Percentiles rank a stretch among this genome's conserved stretches.
Evolutionary conservation across 2,113 vertebrate species (phyloP).

Genomic region (Mola mola): DNA sequence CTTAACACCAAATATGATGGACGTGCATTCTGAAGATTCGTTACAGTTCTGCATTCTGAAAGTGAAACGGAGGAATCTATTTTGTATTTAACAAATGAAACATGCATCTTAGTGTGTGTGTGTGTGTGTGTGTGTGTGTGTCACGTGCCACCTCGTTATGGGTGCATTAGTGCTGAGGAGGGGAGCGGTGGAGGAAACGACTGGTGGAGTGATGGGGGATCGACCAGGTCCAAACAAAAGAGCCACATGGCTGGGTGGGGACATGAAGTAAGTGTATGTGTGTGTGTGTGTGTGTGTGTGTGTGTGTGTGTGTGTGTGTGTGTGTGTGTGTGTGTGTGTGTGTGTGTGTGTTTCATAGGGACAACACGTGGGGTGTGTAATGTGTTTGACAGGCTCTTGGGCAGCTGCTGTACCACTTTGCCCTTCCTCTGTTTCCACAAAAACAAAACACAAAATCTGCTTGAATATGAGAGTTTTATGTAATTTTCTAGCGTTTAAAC

Average conservation of each 20-base stretch:
- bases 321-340: neutral
- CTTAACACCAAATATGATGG: too few species aligned
- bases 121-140: neutral
- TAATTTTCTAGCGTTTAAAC: too few species aligned
- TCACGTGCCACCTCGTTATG: neutral
- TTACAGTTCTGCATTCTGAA: too few species aligned
- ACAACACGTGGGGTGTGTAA: constrained; percentile 52
- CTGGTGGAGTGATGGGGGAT: constrained; percentile 20
- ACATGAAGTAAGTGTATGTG: constrained; percentile 17
- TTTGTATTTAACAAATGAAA: too few species aligned
- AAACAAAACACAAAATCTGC: too few species aligned
- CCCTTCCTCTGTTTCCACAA: constrained; percentile 25
- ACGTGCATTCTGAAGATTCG: too few species aligned
- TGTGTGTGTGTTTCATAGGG: constrained; percentile 16
- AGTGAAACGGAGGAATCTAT: too few species aligned
- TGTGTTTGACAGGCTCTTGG: constrained; percentile 26
- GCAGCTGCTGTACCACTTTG: constrained; percentile 68
- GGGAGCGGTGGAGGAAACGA: constrained; percentile 26
- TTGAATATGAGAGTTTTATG: too few species aligned
- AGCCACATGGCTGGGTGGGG: constrained; percentile 72
- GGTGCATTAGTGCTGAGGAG: constrained; percentile 38
- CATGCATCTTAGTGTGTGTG: too few species aligned
- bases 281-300: constrained; percentile 20
- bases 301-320: constrained; percentile 7
- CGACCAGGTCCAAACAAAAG: constrained; percentile 71